Evolutionary conservation across 1,140 invertebrate genomes (phyloP), one percentile per base, ranked within the genome.

Genomic region (Temnothorax curvispinosus): DNA sequence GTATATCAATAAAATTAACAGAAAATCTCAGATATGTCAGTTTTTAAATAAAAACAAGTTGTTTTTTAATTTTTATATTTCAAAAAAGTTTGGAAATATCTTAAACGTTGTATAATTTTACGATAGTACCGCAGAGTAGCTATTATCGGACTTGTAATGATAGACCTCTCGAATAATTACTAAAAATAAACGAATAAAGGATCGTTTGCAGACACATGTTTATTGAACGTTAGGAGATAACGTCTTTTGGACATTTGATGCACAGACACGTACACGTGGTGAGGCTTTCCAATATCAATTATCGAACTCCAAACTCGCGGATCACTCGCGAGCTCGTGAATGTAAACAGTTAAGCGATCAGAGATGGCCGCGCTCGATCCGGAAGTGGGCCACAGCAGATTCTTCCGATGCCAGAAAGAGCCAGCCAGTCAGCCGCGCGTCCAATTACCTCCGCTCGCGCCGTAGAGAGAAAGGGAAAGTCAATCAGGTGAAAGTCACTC

Each of bases 381-480:
- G 80, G 80, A 84, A 84, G 80, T 84, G 80, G 80, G 80, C 54
- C 80, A 74, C 80, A 74, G 32, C 80, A 74, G 54, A 62, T 32
- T 84, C 69, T 84, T 84, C 80, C 80, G 80, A 75, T 82, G 50
- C 27, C 54, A 74, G 67, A 82, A 82, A 82, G 67, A 84, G 69
- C 15, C 38, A 75, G 54, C 54, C 69, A 75, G 69, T 47, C 54
- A 75, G 54, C 56, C 54, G 72, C 56, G 47, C 52, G 60, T 90
- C n/a, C 78, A 87, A 89, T 87, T 89, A 76, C 69, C 21, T 86
- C 72, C 72, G 60, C 56, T 87, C 60, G 88, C 88, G 18, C 44
- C 32, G 60, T 58, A 41, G 15, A 92, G 91, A 94, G 93, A 94
- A 94, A 94, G 93, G 93, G 92, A 94, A 94, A 94, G 93, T 94